Evolutionary conservation across 2,888 invertebrate genomes (phyloP).

Genomic region (Automeris io): DNA sequence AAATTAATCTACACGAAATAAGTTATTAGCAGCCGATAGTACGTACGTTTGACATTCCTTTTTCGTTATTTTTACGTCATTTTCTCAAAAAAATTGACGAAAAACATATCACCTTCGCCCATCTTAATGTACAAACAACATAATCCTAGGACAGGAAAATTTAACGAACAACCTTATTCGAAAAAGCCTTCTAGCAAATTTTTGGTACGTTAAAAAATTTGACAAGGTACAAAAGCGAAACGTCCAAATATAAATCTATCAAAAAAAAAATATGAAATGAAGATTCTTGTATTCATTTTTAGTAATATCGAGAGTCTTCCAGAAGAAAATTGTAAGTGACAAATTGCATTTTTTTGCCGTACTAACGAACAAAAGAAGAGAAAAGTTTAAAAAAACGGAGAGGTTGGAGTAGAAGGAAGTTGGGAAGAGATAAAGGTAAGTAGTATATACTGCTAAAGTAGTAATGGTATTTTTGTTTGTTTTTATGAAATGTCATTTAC

Average conservation of each 20-base stretch:
- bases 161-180: slow-evolving; percentile 13
- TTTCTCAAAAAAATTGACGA: slow-evolving; percentile 21
- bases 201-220: slow-evolving; percentile 17
- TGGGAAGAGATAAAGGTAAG: no score
- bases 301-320: no score
- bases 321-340: no score
- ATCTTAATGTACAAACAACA: slow-evolving; percentile 49
- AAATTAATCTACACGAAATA: slow-evolving; percentile 51
- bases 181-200: slow-evolving; percentile 7
- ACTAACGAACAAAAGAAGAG: no score
- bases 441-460: no score
- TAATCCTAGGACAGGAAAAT: slow-evolving; percentile 65
- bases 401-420: no score
- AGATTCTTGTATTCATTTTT: no score
- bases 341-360: no score
- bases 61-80: neutral
- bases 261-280: no score
- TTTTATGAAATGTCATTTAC: no score
- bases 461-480: no score
- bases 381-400: no score
- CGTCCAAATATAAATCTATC: neutral
- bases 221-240: slow-evolving; percentile 1
- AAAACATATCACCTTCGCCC: slow-evolving; percentile 4
- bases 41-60: slow-evolving; percentile 3
- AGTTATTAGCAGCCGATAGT: slow-evolving; percentile 35